These are phyloP conservation scores for Tenthredo amoena DNA, from an alignment of 2,888 invertebrate genomes.

Conservation along the genomic window DNA sequence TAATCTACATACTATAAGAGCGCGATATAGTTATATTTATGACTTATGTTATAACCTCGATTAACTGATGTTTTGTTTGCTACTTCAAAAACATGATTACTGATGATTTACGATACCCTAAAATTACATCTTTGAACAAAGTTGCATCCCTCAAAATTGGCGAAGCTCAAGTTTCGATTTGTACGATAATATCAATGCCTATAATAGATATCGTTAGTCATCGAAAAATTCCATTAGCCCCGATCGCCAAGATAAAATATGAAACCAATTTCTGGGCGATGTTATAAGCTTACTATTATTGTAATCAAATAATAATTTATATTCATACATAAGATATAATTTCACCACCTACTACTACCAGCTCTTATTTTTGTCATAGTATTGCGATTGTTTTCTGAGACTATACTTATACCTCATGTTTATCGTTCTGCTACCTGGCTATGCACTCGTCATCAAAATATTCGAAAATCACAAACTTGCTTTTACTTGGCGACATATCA, in stretches of 20 bases:
- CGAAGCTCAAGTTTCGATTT: background rate
- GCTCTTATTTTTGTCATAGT: background rate
- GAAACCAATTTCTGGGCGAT: background rate
- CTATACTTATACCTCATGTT: conserved; percentile 25
- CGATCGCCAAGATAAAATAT: background rate
- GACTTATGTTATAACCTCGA: background rate
- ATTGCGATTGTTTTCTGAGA: background rate
- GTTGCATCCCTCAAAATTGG: background rate
- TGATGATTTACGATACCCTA: background rate
- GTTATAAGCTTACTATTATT: background rate
- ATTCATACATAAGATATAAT: background rate
- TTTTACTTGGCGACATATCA: conserved; percentile 6
- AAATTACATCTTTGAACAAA: background rate
- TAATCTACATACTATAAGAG: background rate
- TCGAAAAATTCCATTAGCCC: background rate
- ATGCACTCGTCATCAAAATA: conserved; percentile 16
- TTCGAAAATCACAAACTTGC: background rate
- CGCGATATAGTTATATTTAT: background rate
- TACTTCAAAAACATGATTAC: conserved; percentile 18
- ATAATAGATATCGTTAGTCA: background rate
- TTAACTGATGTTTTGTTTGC: background rate
- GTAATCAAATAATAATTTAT: background rate
- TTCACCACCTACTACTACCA: background rate
- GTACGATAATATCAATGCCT: background rate
- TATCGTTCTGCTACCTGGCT: conserved; percentile 29